These are phyloP conservation scores for Thumatha senex DNA, from an alignment of 2,888 invertebrate species.

Conservation along the genomic window DNA sequence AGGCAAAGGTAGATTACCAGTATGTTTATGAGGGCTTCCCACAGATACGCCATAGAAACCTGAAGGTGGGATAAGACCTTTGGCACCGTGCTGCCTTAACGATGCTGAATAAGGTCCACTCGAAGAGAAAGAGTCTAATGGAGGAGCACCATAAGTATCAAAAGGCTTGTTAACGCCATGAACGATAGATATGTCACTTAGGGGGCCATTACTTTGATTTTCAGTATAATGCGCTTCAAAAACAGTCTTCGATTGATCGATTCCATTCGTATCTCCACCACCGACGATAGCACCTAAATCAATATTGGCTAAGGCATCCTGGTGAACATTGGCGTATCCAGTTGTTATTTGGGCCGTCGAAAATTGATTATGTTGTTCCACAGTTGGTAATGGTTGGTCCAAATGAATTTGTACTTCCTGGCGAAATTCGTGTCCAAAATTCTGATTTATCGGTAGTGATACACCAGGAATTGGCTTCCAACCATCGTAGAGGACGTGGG, in stretches of 20 bases:
- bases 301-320: conserved; percentile 70
- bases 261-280: conserved; percentile 74
- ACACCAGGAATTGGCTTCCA: conserved; percentile 93
- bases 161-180: conserved; percentile 50
- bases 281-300: conserved; percentile 72
- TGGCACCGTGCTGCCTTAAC: conserved; percentile 69
- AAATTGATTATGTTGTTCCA: conserved; percentile 34
- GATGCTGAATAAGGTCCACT: conserved; percentile 63
- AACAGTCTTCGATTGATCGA: conserved; percentile 76
- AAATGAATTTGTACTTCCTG: conserved; percentile 57
- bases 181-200: conserved; percentile 45
- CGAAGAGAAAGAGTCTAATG: conserved; percentile 67
- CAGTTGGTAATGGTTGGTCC: conserved; percentile 41
- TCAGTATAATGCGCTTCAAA: conserved; percentile 80
- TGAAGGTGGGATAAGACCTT: conserved; percentile 84
- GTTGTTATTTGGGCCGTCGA: conserved; percentile 57
- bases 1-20: conserved; percentile 65
- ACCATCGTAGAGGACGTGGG: conserved; percentile 91
- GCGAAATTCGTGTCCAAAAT: conserved; percentile 52
- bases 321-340: conserved; percentile 73
- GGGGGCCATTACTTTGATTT: conserved; percentile 53
- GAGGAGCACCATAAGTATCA: conserved; percentile 72
- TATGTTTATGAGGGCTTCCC: conserved; percentile 68
- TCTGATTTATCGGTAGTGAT: conserved; percentile 64
- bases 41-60: conserved; percentile 85